phyloP scores from a whole-genome alignment of 2,113 vertebrate species.

The Rhabdornis inornatus region DNA sequence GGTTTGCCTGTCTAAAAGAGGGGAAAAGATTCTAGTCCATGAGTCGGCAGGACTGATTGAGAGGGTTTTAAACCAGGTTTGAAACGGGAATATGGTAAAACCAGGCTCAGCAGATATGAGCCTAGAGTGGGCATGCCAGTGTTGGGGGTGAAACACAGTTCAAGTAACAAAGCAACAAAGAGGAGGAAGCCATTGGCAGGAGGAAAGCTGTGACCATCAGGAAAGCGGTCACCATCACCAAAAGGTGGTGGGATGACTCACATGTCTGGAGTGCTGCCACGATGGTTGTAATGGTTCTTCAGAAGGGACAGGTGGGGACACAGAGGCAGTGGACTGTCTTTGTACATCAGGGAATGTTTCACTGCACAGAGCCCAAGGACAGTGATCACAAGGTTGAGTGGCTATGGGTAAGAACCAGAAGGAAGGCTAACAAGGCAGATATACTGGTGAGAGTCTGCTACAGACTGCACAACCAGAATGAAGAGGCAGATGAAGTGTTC shows the following conservation, averaged over 20 bases:
- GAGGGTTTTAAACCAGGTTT: not conserved
- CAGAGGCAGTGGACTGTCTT: not conserved
- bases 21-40: not conserved
- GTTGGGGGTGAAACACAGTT: rapidly evolving
- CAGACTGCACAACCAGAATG: not conserved
- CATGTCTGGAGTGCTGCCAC: not conserved
- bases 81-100: not conserved
- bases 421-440: not conserved
- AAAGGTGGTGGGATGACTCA: not conserved
- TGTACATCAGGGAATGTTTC: not conserved
- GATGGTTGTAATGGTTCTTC: not conserved
- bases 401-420: not conserved
- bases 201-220: not conserved
- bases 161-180: not conserved
- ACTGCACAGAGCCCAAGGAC: not conserved
- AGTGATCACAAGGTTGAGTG: not conserved
- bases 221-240: no score
- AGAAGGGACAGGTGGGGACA: not conserved
- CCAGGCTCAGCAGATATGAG: not conserved
- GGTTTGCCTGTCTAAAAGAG: not conserved
- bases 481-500: not conserved
- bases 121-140: not conserved
- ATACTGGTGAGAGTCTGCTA: not conserved
- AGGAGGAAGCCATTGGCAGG: not conserved
- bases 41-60: not conserved